Conservation (phyloP, 2,888 invertebrate genomes). For the Apodemia hepburni region DNA sequence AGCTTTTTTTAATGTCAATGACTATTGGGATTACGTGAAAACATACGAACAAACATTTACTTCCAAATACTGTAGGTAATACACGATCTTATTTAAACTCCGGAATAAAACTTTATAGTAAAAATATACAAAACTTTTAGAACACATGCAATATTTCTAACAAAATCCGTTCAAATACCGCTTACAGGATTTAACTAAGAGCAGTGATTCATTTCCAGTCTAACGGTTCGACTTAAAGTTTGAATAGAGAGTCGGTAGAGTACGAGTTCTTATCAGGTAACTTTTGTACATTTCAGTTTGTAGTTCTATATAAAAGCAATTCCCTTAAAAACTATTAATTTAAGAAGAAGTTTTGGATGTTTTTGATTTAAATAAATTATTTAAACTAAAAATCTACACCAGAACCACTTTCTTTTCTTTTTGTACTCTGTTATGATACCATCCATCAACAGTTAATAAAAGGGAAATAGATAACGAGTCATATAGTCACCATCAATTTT, state of each 20-base stretch:
- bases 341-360: not conserved
- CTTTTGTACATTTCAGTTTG: constrained; percentile 14
- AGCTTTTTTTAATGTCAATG: too few species aligned
- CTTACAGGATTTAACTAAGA: constrained; percentile 19
- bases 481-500: too few species aligned
- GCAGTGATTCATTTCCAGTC: constrained; percentile 29
- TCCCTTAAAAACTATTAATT: not conserved
- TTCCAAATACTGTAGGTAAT: too few species aligned
- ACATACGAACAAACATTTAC: too few species aligned
- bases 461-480: too few species aligned
- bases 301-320: constrained; percentile 10
- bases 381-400: too few species aligned
- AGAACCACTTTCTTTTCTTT: too few species aligned
- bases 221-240: constrained; percentile 24
- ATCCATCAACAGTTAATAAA: too few species aligned
- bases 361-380: too few species aligned
- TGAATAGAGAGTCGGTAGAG: constrained; percentile 15
- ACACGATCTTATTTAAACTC: too few species aligned
- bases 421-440: too few species aligned
- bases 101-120: not conserved
- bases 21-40: too few species aligned
- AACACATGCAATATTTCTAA: constrained; percentile 13
- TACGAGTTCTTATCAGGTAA: constrained; percentile 19
- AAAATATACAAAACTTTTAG: constrained; percentile 1
- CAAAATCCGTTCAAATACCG: constrained; percentile 7